Percentiles rank a stretch among this genome's conserved stretches.
phyloP scores from a whole-genome alignment of 2,797 vertebrate species.

The Lemur catta region DNA sequence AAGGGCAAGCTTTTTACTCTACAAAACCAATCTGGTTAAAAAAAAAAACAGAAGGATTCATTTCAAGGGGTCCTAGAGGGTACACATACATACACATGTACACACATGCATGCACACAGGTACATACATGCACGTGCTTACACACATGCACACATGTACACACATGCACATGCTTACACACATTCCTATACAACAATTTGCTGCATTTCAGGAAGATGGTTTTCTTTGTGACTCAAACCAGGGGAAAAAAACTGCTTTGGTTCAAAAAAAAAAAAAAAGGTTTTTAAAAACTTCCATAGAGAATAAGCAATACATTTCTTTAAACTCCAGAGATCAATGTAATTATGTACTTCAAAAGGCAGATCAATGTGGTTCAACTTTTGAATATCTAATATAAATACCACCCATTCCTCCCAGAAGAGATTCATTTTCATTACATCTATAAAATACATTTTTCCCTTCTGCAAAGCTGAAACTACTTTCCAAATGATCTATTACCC shows the following conservation, averaged over 20 bases:
- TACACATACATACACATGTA: accelerated
- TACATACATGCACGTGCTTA: background rate
- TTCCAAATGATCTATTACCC: background rate
- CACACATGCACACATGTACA: accelerated
- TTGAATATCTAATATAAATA: conserved; percentile 45
- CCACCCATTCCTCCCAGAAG: background rate
- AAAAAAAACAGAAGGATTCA: no score
- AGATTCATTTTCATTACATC: background rate
- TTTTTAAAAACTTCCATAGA: conserved; percentile 51
- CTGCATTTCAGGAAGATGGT: background rate
- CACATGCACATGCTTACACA: background rate
- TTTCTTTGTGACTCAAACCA: conserved; percentile 23
- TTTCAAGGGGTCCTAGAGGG: background rate
- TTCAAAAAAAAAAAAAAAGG: background rate
- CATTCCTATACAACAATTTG: background rate
- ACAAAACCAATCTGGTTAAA: background rate
- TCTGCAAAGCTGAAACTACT: background rate
- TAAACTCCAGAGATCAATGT: conserved; percentile 67
- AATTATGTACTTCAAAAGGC: conserved; percentile 62
- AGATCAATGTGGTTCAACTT: conserved; percentile 26
- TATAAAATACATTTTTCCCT: background rate
- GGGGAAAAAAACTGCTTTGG: background rate
- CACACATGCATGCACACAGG: accelerated
- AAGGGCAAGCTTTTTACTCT: background rate
- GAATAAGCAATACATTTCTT: conserved; percentile 61